Evolutionary conservation across 1,140 invertebrate species (phyloP).

Genomic region (Trypoxylus dichotomus): DNA sequence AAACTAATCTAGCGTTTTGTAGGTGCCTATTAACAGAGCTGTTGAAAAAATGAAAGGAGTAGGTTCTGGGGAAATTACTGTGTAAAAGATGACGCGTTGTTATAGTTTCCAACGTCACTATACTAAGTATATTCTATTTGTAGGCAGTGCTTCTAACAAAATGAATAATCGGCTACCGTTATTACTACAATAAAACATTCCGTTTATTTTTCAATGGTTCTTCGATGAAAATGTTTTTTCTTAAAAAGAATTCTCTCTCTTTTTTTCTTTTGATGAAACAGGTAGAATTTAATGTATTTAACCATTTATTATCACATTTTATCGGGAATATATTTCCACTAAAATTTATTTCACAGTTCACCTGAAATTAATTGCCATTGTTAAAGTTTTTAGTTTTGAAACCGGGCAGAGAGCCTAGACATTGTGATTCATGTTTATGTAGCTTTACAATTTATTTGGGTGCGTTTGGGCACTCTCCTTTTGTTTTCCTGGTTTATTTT

Average conservation of each 20-base stretch:
- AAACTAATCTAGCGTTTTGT: too few relatives aligned
- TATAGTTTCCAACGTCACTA: neutral
- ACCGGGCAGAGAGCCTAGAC: neutral
- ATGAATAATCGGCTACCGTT: neutral
- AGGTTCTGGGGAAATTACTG: neutral
- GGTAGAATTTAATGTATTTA: too few relatives aligned
- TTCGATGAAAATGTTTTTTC: too few relatives aligned
- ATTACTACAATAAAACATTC: too few relatives aligned
- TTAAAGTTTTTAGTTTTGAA: neutral
- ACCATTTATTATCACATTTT: neutral
- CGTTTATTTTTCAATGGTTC: too few relatives aligned
- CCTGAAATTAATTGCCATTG: neutral
- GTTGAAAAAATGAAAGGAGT: neutral
- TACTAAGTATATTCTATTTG: neutral
- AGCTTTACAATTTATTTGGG: conserved; percentile 18
- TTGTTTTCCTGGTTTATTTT: conserved; percentile 9
- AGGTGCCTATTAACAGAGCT: neutral
- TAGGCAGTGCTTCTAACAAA: neutral
- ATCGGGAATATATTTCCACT: neutral
- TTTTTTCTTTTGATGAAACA: too few relatives aligned
- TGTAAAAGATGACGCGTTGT: neutral
- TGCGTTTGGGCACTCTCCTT: neutral
- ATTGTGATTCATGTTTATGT: conserved; percentile 2
- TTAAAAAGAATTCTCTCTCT: too few relatives aligned
- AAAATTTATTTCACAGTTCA: neutral